Base-by-base conservation (phyloP, 2,113 vertebrate species). In the Ariopsis seemanni region DNA sequence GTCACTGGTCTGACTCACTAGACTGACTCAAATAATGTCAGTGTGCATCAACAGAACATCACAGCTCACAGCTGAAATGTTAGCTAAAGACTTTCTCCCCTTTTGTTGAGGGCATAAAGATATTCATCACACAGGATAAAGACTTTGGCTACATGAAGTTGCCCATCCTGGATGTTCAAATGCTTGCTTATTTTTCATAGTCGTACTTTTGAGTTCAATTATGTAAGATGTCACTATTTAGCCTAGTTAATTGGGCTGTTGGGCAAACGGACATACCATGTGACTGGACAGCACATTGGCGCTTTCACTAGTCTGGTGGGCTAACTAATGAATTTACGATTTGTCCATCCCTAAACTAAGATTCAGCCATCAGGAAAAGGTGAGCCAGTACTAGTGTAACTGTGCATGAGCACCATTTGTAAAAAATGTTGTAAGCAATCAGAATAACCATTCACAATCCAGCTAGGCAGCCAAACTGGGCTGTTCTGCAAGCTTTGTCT, bases 401-500 rank as follows among this genome's bases (percentile, higher is more conserved):
- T 11, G 8, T 57, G 77, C 55, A 34, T 34, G 58, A 57, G 20
- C 2, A 11, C 79, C 57, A 82, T 82, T 60, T 62, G 15, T 62
- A 42, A 82, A 82, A 82, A 58, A 11, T 17, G 15, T 27, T 55
- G 52, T 27, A 17, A 27, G 10, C 57, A 79, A 57, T 50, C 84
- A 25, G 42, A 78, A 4, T 60, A 82, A 14, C 80, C 83, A 80
- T 7, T 77, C 53, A 82, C 27, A 74, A 63, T 78, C 75, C 84
- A 84, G 82, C 75, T 53, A 82, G 57, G 82, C 67, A 82, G 69
- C 75, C 65, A 4, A 69, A 84, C 27, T 34, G 9, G 30, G 14
- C n/a, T 27, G 57, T 60, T 85, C 77, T 48, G 74, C 67, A 78
- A 42, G 22, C 63, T 85, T 55, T 42, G 22, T 88, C 85, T 90